phyloP scores from a whole-genome alignment of 2,797 vertebrate species.

The Cirrhinus mrigala region DNA sequence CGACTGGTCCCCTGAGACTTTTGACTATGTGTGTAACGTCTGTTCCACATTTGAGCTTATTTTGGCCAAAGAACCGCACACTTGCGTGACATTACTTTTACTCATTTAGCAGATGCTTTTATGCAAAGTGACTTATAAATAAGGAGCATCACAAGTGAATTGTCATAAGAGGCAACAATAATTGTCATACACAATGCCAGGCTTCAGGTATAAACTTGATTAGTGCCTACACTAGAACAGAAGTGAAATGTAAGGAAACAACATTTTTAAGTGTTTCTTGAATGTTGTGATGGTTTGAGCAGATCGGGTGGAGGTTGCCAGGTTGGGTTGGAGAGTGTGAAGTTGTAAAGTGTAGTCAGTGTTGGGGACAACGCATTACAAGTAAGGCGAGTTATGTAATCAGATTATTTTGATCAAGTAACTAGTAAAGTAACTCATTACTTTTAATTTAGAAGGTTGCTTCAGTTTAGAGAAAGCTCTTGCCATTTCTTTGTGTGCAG shows the following conservation, averaged over 20 bases:
- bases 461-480: not conserved
- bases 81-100: not conserved
- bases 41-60: not conserved
- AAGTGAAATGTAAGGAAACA: not conserved
- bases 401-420: too few relatives aligned
- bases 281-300: not conserved
- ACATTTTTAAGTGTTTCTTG: too few relatives aligned
- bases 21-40: not conserved
- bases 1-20: not conserved
- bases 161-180: not conserved
- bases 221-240: not conserved
- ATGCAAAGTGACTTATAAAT: not conserved
- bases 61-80: not conserved
- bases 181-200: not conserved
- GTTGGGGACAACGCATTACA: too few relatives aligned
- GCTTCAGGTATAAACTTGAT: not conserved
- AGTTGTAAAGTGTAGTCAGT: too few relatives aligned
- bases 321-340: too few relatives aligned
- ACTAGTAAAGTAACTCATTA: not conserved
- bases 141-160: not conserved
- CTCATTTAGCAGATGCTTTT: not conserved
- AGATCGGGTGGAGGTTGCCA: not conserved
- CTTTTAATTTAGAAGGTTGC: not conserved
- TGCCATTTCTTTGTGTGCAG: not conserved
- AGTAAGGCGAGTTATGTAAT: too few relatives aligned